phyloP scores from a whole-genome alignment of 23 tunicate genomes.

The Styela clava region DNA sequence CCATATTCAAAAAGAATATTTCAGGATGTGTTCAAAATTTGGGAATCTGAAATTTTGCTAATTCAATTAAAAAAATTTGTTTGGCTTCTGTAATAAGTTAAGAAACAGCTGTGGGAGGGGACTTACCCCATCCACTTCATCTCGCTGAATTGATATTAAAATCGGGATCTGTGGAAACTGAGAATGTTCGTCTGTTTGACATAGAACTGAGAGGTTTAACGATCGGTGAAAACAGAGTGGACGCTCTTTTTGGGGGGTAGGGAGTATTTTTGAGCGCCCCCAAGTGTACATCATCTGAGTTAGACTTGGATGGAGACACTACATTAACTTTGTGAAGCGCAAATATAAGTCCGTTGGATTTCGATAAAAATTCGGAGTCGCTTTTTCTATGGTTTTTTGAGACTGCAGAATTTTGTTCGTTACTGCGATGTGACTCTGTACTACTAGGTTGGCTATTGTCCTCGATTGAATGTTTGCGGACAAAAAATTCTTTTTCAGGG shows the following conservation, averaged over 20 bases:
- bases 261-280: conserved; percentile 13
- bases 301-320: not conserved
- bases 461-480: not conserved
- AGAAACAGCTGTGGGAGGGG: too few relatives aligned
- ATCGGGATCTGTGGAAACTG: not conserved
- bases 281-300: not conserved
- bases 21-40: too few relatives aligned
- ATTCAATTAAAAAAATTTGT: too few relatives aligned
- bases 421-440: not conserved
- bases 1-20: too few relatives aligned
- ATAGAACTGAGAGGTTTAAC: conserved; percentile 17
- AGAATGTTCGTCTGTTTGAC: not conserved
- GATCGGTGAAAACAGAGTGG: conserved; percentile 18
- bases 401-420: not conserved
- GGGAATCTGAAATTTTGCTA: too few relatives aligned
- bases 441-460: not conserved
- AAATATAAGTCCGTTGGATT: conserved; percentile 16
- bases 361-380: not conserved
- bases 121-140: conserved; percentile 1
- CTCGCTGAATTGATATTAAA: conserved; percentile 22
- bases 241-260: not conserved
- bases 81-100: too few relatives aligned
- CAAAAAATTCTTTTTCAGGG: not conserved
- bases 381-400: not conserved
- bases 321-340: conserved; percentile 25